These are phyloP conservation scores for Baccha elongata DNA, from an alignment of 2,888 invertebrate genomes.

Conservation along the genomic window DNA sequence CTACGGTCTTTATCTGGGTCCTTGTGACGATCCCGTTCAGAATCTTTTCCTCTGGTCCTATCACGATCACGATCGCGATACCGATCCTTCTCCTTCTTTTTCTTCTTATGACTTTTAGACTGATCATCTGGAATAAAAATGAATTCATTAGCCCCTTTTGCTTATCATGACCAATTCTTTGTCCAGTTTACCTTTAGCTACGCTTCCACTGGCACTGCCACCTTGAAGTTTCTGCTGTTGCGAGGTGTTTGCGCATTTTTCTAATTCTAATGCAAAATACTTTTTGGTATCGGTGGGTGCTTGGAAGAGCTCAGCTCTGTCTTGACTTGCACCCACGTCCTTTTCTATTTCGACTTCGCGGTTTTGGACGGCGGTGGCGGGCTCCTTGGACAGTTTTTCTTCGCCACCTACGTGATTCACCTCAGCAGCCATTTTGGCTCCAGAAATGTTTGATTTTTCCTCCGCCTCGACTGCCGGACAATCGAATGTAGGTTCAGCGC, in stretches of 20 bases:
- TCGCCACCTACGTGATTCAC: constrained; percentile 69
- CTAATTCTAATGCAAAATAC: constrained; percentile 53
- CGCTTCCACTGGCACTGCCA: constrained; percentile 42
- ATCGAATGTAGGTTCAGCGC: constrained; percentile 32
- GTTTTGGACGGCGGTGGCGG: constrained; percentile 69
- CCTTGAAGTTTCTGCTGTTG: constrained; percentile 36
- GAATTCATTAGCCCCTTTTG: not conserved
- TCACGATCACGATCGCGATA: constrained; percentile 76
- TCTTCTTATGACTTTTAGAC: constrained; percentile 80
- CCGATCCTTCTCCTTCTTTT: constrained; percentile 81
- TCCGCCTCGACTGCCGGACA: constrained; percentile 43
- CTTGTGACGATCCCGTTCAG: constrained; percentile 55
- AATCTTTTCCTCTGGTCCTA: constrained; percentile 69
- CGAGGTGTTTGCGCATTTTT: constrained; percentile 36
- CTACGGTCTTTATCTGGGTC: constrained; percentile 54
- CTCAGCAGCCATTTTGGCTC: constrained; percentile 73
- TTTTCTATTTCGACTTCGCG: constrained; percentile 10
- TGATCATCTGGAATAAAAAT: constrained; percentile 74
- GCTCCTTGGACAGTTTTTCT: constrained; percentile 72
- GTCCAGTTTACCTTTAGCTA: constrained; percentile 52
- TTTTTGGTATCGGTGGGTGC: constrained; percentile 57
- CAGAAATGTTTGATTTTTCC: constrained; percentile 70
- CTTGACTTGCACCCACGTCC: constrained; percentile 15
- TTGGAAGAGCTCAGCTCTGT: constrained; percentile 57
- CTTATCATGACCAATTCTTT: not conserved